phyloP scores from a whole-genome alignment of 2,113 vertebrate genomes.

The Upupa epops region DNA sequence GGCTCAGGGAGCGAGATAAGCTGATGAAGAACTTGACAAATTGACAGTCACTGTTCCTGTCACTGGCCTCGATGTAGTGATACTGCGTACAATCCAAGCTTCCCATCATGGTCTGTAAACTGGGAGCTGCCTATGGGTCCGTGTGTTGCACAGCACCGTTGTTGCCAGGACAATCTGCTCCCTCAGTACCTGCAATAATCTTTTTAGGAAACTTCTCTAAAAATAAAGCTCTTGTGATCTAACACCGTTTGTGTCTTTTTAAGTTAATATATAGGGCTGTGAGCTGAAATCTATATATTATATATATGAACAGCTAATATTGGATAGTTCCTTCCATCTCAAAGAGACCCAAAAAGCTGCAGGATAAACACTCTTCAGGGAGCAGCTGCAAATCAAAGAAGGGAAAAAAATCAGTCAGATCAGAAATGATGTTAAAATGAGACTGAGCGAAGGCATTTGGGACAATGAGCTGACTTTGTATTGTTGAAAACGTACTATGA shows the following conservation, averaged over 20 bases:
- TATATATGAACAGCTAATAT: not conserved
- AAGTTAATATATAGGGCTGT: not conserved
- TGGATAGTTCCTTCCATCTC: not conserved
- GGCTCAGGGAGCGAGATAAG: not conserved
- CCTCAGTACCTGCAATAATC: not conserved
- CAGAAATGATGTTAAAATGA: not conserved
- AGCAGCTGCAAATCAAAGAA: conserved; percentile 5
- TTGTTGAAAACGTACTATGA: not conserved
- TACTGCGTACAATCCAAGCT: too few relatives aligned
- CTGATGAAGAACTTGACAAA: conserved; percentile 19
- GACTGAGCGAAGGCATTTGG: not conserved
- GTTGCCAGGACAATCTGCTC: not conserved
- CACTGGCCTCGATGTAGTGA: too few relatives aligned
- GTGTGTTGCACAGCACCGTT: not conserved
- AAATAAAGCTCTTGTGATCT: not conserved
- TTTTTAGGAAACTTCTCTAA: not conserved
- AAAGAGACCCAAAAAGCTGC: not conserved
- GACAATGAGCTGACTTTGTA: not conserved
- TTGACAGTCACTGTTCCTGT: not conserved
- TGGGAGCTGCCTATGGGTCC: not conserved
- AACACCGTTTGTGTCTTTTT: not conserved
- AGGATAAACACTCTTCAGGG: not conserved
- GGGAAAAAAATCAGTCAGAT: not conserved
- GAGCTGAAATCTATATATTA: not conserved
- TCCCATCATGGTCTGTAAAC: not conserved